A percentile compares a stretch with the other conserved stretches of the same genome.
These are phyloP conservation scores for Microctenopoma steveboyesi DNA, from an alignment of 2,797 vertebrate genomes.

Conservation along the genomic window DNA sequence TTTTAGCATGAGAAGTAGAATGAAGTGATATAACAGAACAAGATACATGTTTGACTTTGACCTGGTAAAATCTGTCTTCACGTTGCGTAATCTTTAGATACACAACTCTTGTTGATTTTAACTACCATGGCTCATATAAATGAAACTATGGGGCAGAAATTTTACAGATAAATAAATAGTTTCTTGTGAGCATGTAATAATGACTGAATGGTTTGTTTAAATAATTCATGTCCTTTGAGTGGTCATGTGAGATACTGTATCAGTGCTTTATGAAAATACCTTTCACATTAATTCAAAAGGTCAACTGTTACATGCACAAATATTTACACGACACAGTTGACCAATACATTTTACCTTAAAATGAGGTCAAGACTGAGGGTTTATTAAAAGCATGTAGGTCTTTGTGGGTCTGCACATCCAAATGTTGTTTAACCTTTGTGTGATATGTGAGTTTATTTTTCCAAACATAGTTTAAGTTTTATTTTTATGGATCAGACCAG, in stretches of 20 bases:
- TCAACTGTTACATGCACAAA: neutral
- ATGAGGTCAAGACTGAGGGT: neutral
- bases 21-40: no score
- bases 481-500: neutral
- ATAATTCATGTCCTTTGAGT: no score
- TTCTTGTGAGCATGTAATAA: neutral
- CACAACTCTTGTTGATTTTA: conserved; percentile 40
- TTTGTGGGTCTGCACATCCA: neutral
- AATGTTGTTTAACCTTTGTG: neutral
- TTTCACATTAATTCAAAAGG: neutral
- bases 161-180: neutral
- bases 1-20: no score
- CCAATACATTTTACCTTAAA: conserved; percentile 12
- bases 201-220: neutral
- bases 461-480: neutral
- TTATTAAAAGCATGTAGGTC: neutral
- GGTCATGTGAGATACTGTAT: neutral
- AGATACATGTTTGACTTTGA: neutral
- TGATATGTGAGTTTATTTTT: neutral
- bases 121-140: neutral
- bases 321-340: neutral
- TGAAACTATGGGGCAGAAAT: neutral
- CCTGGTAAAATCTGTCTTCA: neutral
- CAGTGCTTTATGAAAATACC: no score
- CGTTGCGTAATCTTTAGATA: conserved; percentile 40